phyloP scores from a whole-genome alignment of 2,113 vertebrate species.

The Heterochromis multidens region DNA sequence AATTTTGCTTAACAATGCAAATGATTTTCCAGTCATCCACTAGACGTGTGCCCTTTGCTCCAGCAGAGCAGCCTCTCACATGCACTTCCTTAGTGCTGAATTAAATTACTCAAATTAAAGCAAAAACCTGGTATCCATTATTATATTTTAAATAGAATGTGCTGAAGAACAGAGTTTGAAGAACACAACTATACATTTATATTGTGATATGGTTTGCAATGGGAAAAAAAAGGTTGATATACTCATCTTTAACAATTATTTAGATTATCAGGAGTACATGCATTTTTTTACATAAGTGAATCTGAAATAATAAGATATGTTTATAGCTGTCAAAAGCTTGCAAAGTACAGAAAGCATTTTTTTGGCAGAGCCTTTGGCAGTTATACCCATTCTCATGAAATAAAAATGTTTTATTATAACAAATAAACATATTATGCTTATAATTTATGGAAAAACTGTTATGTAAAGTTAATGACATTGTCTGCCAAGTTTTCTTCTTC shows the following conservation, averaged over 20 bases:
- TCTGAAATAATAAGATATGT: neutral
- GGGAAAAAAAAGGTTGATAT: neutral
- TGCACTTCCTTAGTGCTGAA: neutral
- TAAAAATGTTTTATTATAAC: too few species aligned
- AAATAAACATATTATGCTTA: too few species aligned
- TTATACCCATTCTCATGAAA: too few species aligned
- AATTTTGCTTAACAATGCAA: neutral
- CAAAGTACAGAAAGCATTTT: too few species aligned
- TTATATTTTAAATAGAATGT: neutral
- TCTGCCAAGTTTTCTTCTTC: too few species aligned
- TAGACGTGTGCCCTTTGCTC: neutral
- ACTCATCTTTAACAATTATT: neutral
- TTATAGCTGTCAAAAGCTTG: neutral
- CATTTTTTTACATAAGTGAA: too few species aligned
- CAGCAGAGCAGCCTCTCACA: neutral
- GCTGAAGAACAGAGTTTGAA: neutral
- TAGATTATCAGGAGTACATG: neutral
- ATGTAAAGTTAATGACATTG: too few species aligned
- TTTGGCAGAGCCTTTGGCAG: too few species aligned
- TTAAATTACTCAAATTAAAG: neutral
- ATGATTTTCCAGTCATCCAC: neutral
- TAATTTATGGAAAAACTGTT: too few species aligned
- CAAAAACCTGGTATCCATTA: neutral
- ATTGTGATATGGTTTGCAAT: neutral
- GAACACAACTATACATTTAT: neutral